phyloP scores from a whole-genome alignment of 23 tunicate genomes.

The Aplidium turbinatum region DNA sequence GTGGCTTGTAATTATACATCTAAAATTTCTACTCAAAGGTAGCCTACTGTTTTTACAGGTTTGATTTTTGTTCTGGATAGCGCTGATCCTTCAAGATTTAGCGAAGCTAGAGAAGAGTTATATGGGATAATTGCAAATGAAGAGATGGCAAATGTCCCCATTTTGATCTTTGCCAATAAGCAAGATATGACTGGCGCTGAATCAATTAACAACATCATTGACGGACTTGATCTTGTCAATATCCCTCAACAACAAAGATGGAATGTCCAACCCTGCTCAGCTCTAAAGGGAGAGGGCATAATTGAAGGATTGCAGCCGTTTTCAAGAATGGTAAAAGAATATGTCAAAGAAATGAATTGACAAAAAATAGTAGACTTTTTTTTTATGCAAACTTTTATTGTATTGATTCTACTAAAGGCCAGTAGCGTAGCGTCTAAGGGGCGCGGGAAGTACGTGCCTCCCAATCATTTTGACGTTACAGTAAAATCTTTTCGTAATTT shows the following conservation, averaged over 20 bases:
- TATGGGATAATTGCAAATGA: conserved; percentile 36
- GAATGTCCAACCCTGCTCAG: conserved; percentile 62
- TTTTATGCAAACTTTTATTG: no score
- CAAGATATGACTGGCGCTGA: conserved; percentile 57
- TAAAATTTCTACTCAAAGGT: no score
- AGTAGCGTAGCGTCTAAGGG: no score
- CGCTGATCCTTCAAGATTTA: conserved; percentile 62
- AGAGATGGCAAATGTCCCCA: conserved; percentile 56
- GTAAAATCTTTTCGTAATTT: no score
- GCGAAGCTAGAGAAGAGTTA: conserved; percentile 57
- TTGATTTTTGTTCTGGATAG: conserved; percentile 73
- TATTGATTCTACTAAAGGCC: no score
- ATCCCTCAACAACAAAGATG: conserved; percentile 46
- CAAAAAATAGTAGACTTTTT: no score
- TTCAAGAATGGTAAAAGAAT: conserved; percentile 57
- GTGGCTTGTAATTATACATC: no score
- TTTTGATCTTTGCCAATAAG: conserved; percentile 65
- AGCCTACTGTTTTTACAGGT: no score
- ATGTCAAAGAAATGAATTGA: no score
- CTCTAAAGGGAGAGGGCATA: conserved; percentile 61
- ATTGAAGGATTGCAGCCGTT: conserved; percentile 51
- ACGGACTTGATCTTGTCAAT: conserved; percentile 22
- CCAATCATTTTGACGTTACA: no score
- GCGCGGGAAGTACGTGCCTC: no score
- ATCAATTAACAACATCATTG: conserved; percentile 16